phyloP scores from a whole-genome alignment of 2,888 invertebrate species.

The Ectropis crepuscularia region DNA sequence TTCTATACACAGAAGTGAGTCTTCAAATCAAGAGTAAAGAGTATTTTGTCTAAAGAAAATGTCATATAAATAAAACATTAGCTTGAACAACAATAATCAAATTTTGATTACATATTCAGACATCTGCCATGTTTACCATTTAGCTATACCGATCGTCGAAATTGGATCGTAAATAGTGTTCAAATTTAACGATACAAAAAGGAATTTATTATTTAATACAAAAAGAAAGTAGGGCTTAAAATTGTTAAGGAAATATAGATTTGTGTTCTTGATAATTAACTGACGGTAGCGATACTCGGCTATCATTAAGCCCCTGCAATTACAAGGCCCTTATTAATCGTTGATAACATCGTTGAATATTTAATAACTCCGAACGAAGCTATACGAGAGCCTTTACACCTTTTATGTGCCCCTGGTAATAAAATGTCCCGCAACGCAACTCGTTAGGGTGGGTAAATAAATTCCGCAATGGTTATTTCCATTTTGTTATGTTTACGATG shows the following conservation, averaged over 20 bases:
- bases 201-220: background rate
- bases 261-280: slow-evolving; percentile 5
- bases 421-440: slow-evolving; percentile 49
- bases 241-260: slow-evolving; percentile 2
- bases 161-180: too few species aligned
- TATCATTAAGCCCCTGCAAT: slow-evolving; percentile 50
- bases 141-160: too few species aligned
- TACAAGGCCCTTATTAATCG: slow-evolving; percentile 64
- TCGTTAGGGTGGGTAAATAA: slow-evolving; percentile 55
- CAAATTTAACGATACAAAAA: background rate
- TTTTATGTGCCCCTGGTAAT: slow-evolving; percentile 56
- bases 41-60: too few species aligned
- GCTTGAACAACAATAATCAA: too few species aligned
- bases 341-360: slow-evolving; percentile 58
- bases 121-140: too few species aligned
- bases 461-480: slow-evolving; percentile 52
- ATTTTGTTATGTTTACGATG: slow-evolving; percentile 56
- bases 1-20: too few species aligned
- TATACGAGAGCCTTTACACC: slow-evolving; percentile 53
- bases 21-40: too few species aligned
- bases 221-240: background rate
- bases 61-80: too few species aligned
- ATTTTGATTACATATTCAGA: too few species aligned
- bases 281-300: slow-evolving; percentile 18
- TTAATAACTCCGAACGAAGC: slow-evolving; percentile 55